Base-by-base conservation (phyloP, 2,113 vertebrate genomes). In the Syngnathus floridae region DNA sequence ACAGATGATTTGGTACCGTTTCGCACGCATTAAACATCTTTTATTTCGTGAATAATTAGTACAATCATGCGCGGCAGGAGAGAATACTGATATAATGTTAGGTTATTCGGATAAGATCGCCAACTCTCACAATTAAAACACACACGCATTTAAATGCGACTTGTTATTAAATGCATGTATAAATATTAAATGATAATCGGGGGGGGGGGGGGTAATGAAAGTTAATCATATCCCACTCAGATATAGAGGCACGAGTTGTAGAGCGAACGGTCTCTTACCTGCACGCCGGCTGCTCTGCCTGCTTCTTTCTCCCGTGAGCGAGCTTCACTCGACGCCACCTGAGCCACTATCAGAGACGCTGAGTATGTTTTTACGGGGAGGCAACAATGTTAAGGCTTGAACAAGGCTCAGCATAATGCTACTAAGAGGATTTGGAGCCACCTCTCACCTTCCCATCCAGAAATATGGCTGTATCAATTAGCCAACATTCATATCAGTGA, bases 371-470 rank as follows among this genome's bases (percentile, higher is more conserved):
- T 81, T 81, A 1, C 1, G 10, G 40, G 40, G 88, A 75, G 84
- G 83, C 79, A 84, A 77, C 77, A 79, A 93, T 78, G 80, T 80
- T 86, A 84, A 73, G 69, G 67, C 88, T 82, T 75, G 87, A 84
- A 88, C 88, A 80, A 11, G 58, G 83, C 81, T 90, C 86, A 86
- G 71, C 86, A 83, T 93, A 94, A 94, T 91, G 88, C 85, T 22
- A 69, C 75, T 94, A 95, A 95, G 92, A 87, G 89, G 94, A 92
- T 95, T 93, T 76, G 62, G 40, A 74, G 66, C 54, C 62, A 26
- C 12, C 40, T 41, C 75, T 77, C 76, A 75, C 74, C 69, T 79
- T 75, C 78, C 62, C 82, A 72, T 67, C 73, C 69, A 74, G 71
- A 73, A 78, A 77, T 65, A 67, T 41, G 11, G 10, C 40, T 41